Evolutionary conservation across 2,888 invertebrate genomes (phyloP).

Genomic region (Mythimna ferrago): DNA sequence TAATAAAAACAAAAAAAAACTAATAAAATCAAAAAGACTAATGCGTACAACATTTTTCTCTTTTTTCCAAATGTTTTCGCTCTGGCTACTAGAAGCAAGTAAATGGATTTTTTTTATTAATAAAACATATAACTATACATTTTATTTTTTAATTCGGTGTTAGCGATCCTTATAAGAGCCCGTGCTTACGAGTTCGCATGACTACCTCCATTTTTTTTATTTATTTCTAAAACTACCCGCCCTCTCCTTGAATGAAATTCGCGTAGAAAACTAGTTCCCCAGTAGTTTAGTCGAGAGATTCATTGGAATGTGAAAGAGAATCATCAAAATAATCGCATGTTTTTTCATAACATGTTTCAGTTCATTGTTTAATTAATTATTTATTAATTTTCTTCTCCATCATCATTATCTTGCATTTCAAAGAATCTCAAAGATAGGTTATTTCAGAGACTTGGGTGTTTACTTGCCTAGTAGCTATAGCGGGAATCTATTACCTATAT

Average conservation of each 20-base stretch:
- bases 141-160: constrained; percentile 77
- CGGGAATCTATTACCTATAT: constrained; percentile 82
- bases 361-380: constrained; percentile 48
- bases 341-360: constrained; percentile 37
- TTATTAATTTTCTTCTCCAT: constrained; percentile 47
- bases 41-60: constrained; percentile 75
- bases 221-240: constrained; percentile 63
- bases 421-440: constrained; percentile 81
- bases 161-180: constrained; percentile 76
- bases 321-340: constrained; percentile 50
- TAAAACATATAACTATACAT: constrained; percentile 49
- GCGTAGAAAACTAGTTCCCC: constrained; percentile 83
- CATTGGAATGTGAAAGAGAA: constrained; percentile 80
- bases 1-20: constrained; percentile 58
- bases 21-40: constrained; percentile 72
- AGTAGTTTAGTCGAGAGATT: constrained; percentile 86
- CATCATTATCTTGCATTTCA: constrained; percentile 76
- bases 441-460: constrained; percentile 79
- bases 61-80: constrained; percentile 86
- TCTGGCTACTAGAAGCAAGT: constrained; percentile 91
- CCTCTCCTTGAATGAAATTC: constrained; percentile 83
- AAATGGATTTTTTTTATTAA: constrained; percentile 78
- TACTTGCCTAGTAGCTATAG: constrained; percentile 91
- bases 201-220: constrained; percentile 65
- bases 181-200: constrained; percentile 86